Percentiles rank a stretch among this genome's conserved stretches.
Evolutionary conservation across 2,888 invertebrate genomes (phyloP).

Genomic region (Drosophila ezoana): DNA sequence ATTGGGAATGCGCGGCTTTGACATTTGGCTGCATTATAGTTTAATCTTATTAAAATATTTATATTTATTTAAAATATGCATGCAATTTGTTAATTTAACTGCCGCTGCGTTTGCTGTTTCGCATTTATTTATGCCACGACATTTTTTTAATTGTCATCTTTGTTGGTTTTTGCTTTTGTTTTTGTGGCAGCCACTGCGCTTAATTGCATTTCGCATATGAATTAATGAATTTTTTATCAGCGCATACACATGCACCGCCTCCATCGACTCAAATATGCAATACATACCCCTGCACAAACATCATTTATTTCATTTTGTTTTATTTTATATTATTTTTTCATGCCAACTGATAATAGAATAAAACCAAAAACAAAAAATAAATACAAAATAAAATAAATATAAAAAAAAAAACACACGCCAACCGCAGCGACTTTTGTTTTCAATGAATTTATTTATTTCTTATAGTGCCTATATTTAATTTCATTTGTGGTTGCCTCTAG

Average conservation of each 20-base stretch:
- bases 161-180: conserved; percentile 44
- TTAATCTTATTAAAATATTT: conserved; percentile 81
- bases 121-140: conserved; percentile 67
- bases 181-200: conserved; percentile 75
- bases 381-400: conserved; percentile 28
- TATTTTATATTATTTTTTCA: conserved; percentile 36
- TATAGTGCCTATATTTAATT: conserved; percentile 66
- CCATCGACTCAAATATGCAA: conserved; percentile 54
- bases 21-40: conserved; percentile 80
- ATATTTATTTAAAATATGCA: conserved; percentile 81
- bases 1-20: conserved; percentile 75
- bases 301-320: conserved; percentile 63
- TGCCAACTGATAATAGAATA: conserved; percentile 73
- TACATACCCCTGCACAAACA: conserved; percentile 44
- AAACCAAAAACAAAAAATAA: conserved; percentile 17
- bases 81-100: conserved; percentile 82
- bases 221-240: conserved; percentile 82
- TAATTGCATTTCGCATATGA: conserved; percentile 82
- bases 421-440: conserved; percentile 62
- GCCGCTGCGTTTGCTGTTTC: conserved; percentile 75
- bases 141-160: conserved; percentile 51
- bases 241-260: conserved; percentile 40
- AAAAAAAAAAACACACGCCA: conserved; percentile 62
- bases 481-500: conserved; percentile 67
- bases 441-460: conserved; percentile 39